Base-by-base conservation (phyloP, 37 sponge, comb jelly and placozoan genomes). In the Geodia barretti region DNA sequence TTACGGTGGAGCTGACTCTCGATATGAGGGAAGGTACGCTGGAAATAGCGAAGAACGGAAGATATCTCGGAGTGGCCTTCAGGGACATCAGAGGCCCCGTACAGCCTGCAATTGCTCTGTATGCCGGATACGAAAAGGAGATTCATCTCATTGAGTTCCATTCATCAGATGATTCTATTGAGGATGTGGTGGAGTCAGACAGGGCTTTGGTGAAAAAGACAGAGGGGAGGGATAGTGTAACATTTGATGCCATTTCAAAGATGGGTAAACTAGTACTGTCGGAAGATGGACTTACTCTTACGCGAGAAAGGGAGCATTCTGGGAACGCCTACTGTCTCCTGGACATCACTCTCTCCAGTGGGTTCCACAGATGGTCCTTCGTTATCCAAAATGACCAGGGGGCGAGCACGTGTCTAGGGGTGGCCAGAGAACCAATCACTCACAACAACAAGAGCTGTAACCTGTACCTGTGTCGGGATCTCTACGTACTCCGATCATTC, bases 51-150 rank as follows among this genome's bases (percentile, higher is more conserved):
- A 75, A 66, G 43, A 65, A 83, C 64, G 74, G 41, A 7, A 41
- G 35, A 41, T 70, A 39, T 5, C 1, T 88, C 0, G 89, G 89
- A 1, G 72, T 78, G 26, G 83, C 79, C 2, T 88, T 88, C 59
- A 36, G 28, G 36, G 73, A 78, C 64, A 33, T 88, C 7, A 30
- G 41, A n/a, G 78, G 67, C 7, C 66, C 79, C 14, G 78, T 78
- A 1, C 83, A 88, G 43, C 83, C 89, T 40, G 78, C 72, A 3
- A 66, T 88, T 20, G 81, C 72, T 40, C 77, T 82, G 32, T 88
- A 88, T 83, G 89, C 89, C 40, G 60, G 72, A 28, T 82, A 83
- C 72, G 89, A 88, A 60, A 88, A 88, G 47, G 74, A 62, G 26
- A 68, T 88, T 0, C 66, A 73, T 47, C 40, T 88, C 8, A 38